Evolutionary conservation across 2,888 invertebrate species (phyloP).

Genomic region (Cataglyphis albicans): DNA sequence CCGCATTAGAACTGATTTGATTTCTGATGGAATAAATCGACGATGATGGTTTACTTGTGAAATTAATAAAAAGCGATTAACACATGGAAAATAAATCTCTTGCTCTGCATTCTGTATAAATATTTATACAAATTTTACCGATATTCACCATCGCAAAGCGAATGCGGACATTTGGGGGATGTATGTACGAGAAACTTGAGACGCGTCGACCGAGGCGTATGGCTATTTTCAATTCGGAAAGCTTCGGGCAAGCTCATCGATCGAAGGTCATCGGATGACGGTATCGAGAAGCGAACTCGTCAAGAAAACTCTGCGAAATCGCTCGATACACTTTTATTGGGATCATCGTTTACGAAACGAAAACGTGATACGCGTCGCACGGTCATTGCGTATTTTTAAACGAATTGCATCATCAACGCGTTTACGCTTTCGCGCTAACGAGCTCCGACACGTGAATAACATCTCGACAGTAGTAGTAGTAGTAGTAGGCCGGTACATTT

Average conservation of each 20-base stretch:
- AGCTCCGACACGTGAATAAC: conserved; percentile 17
- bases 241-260: conserved; percentile 59
- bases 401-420: conserved; percentile 68
- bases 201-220: conserved; percentile 51
- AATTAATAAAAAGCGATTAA: neutral
- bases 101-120: neutral
- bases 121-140: neutral
- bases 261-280: conserved; percentile 65
- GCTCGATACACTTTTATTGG: conserved; percentile 9
- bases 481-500: neutral
- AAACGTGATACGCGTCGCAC: neutral
- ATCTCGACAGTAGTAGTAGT: too few relatives aligned
- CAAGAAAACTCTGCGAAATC: conserved; percentile 6
- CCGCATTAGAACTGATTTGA: neutral
- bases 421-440: conserved; percentile 59
- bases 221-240: conserved; percentile 69
- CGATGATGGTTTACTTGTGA: neutral
- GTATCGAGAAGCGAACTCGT: conserved; percentile 19
- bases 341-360: neutral
- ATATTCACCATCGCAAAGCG: neutral
- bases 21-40: conserved; percentile 12
- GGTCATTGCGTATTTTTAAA: conserved; percentile 67
- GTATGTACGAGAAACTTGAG: conserved; percentile 65
- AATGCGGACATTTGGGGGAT: neutral
- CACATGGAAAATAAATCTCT: neutral